Base-by-base conservation (phyloP, 2,888 invertebrate species). In the Lathronympha strigana region DNA sequence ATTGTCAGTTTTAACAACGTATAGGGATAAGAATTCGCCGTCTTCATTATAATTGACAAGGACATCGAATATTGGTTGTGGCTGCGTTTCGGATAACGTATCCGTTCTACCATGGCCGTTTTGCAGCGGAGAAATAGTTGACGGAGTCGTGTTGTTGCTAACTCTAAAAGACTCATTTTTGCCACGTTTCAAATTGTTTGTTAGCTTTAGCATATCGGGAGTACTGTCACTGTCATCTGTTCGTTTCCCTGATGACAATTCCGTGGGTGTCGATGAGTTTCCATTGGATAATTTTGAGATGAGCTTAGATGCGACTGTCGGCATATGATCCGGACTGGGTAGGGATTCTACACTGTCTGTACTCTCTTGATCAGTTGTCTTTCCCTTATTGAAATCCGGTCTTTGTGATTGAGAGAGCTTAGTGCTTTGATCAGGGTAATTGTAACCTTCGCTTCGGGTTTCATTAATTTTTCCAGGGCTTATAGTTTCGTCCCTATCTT, bases 231-330 rank as follows among this genome's bases (percentile, higher is more conserved):
- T 83, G 45, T 88, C 86, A 45, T 81, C 81, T 2, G 70, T 63
- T 9, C 68, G 67, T 25, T 86, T 86, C 0, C 67, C 75, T 17
- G 74, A 74, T 0, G 71, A 4, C 8, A 76, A 47, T 68, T 92
- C 90, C 0, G 89, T 83, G 4, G 92, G 92, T 0, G 92, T 92
- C 11, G 92, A 92, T 0, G 92, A 91, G 67, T 88, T 84, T 0
- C 92, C 92, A 61, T 92, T 92, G 0, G 90, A 90, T n/a, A 92
- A 73, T 76, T 92, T 91, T 0, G 90, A 84, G 21, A 92, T 91
- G 61, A 92, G 67, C 71, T 90, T 91, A 0, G 90, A 87, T 38
- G 90, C 75, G 0, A 88, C 84, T 64, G 71, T 87, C 1, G 88
- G 87, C 13, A 81, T 71, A 53, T 80, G 77, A 21, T 88, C 90